Conservation (phyloP, 1,140 invertebrate genomes). For the Trichonephila inaurata region DNA sequence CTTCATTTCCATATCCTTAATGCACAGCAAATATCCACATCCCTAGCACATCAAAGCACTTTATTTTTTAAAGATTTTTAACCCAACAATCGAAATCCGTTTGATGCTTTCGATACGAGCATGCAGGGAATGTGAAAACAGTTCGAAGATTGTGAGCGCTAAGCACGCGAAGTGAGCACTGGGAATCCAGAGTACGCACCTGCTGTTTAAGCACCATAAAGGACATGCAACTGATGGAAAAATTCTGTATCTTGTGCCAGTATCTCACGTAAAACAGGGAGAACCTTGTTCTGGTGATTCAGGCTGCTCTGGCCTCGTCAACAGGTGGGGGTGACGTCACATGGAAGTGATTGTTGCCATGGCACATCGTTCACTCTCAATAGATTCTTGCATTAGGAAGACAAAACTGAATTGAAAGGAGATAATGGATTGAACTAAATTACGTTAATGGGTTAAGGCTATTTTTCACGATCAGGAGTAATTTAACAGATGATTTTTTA, state of each 20-base stretch:
- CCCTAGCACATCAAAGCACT: no score
- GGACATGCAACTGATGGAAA: slow-evolving; percentile 15
- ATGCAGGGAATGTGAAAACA: slow-evolving; percentile 5
- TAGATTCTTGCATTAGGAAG: background rate
- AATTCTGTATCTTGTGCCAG: slow-evolving; percentile 43
- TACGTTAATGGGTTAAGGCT: no score
- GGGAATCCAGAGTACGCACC: slow-evolving; percentile 17
- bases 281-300: slow-evolving; percentile 64
- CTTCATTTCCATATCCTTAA: no score
- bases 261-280: background rate
- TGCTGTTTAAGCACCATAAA: slow-evolving; percentile 41
- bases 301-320: slow-evolving; percentile 24
- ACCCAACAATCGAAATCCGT: background rate
- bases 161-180: slow-evolving; percentile 2
- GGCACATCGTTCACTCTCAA: slow-evolving; percentile 21
- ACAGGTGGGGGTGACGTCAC: slow-evolving; percentile 64
- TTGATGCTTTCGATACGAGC: background rate
- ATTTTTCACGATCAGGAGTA: no score
- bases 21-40: no score
- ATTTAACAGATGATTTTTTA: no score
- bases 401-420: background rate
- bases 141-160: background rate
- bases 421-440: background rate
- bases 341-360: slow-evolving; percentile 59
- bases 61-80: background rate